Percentiles rank a stretch among this genome's conserved stretches.
Conservation (phyloP, 2,797 vertebrate genomes). For the Syngnathus acus region DNA sequence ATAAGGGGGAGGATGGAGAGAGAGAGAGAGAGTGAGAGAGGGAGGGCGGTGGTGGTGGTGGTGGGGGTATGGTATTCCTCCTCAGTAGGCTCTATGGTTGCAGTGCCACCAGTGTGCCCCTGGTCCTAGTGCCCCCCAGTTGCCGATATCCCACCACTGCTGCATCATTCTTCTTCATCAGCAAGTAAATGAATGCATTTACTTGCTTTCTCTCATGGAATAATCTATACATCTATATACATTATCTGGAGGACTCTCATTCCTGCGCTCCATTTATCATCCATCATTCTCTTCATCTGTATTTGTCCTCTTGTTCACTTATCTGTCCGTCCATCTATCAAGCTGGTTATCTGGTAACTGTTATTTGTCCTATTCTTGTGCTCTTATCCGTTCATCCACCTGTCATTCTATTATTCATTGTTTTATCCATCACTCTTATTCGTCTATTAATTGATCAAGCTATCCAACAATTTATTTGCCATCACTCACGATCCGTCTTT, state of each 20-base stretch:
- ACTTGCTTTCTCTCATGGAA: not conserved
- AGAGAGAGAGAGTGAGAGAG: not conserved
- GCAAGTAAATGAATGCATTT: no score
- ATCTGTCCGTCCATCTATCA: not conserved
- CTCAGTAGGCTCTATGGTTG: slow-evolving; percentile 55
- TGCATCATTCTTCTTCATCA: slow-evolving; percentile 34
- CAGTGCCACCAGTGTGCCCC: slow-evolving; percentile 55
- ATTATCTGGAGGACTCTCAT: not conserved
- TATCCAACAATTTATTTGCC: not conserved
- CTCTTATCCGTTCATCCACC: not conserved
- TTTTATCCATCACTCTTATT: not conserved
- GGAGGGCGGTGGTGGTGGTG: not conserved
- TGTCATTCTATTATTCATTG: no score
- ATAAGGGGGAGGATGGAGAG: slow-evolving; percentile 40
- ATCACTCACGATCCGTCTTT: not conserved
- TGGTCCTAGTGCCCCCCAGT: slow-evolving; percentile 55
- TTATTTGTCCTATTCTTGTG: not conserved
- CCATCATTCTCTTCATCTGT: not conserved
- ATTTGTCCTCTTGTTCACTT: not conserved
- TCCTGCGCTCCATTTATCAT: not conserved
- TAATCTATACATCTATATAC: not conserved
- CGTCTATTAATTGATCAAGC: not conserved
- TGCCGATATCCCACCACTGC: not conserved
- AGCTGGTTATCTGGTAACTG: not conserved
- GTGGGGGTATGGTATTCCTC: slow-evolving; percentile 31